Base-by-base conservation (phyloP, 2,113 vertebrate species). In the Sphaerodactylus townsendi region DNA sequence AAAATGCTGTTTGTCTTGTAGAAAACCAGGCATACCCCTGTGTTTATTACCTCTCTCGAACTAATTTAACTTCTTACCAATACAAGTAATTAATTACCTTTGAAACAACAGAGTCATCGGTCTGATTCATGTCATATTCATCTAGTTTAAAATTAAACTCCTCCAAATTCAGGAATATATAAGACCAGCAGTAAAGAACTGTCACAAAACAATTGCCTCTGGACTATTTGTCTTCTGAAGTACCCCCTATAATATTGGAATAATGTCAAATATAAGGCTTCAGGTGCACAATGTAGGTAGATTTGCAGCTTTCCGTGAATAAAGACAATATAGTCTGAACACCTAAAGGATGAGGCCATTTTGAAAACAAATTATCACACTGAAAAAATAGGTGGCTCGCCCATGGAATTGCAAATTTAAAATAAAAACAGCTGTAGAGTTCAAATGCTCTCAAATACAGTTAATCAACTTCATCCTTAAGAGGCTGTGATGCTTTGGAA, bases 41-140 rank as follows among this genome's bases (percentile, higher is more conserved):
- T 87, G 79, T 39, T 75, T 66, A 79, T 1, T 80, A 69, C 84
- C 81, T 77, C 71, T 77, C 69, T 86, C 85, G 85, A 64, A 88
- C 84, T 91, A 87, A 86, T 87, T 46, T 91, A 88, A 90, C 59
- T 30, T 88, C 84, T 78, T 90, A 77, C 86, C 92, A 88, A 91
- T 73, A 90, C 71, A 77, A 90, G 56, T 68, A 86, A 68, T 86
- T 74, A 87, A 85, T 84, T 71, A 62, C 44, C 50, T n/a, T 78
- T 84, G 79, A 90, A 89, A 65, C 23, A 91, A 35, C 28, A 82
- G 50, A 70, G n/a, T 71, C 81, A 85, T 85, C 81, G 87, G 15
- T 83, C 87, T 86, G 87, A 88, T 92, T 91, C 93, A 93, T 86
- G 92, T 89, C 86, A 89, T 81, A 70, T 88, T 89, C 84, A 65